These are phyloP conservation scores for Drosophila kikkawai DNA, from an alignment of 1,140 invertebrate genomes.

Conservation along the genomic window DNA sequence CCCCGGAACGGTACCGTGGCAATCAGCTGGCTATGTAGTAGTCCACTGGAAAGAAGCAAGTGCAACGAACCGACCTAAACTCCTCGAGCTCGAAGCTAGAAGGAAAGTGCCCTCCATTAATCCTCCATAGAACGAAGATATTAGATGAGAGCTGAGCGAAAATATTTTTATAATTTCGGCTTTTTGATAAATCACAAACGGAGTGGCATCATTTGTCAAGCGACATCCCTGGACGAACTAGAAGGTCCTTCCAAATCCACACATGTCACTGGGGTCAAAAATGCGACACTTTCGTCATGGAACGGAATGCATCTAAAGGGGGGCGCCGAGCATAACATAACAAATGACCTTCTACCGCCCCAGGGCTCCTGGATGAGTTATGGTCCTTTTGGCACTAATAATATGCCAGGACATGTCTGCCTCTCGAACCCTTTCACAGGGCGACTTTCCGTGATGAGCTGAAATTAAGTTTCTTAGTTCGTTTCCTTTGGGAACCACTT, in stretches of 20 bases:
- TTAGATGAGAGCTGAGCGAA: slow-evolving; percentile 28
- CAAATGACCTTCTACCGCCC: slow-evolving; percentile 66
- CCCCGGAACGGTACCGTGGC: slow-evolving; percentile 1
- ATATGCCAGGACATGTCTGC: slow-evolving; percentile 68
- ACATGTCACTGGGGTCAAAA: slow-evolving; percentile 66
- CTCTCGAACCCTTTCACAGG: slow-evolving; percentile 52
- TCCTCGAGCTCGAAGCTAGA: background rate
- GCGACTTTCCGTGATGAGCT: slow-evolving; percentile 15
- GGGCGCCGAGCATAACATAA: slow-evolving; percentile 46
- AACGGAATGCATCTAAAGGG: slow-evolving; percentile 17
- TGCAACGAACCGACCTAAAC: slow-evolving; percentile 56
- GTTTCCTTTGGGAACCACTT: slow-evolving; percentile 15
- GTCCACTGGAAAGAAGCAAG: slow-evolving; percentile 16
- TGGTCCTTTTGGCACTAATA: slow-evolving; percentile 46
- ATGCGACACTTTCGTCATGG: slow-evolving; percentile 77
- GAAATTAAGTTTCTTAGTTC: slow-evolving; percentile 38
- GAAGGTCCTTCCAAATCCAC: slow-evolving; percentile 21
- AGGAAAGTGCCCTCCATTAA: slow-evolving; percentile 57
- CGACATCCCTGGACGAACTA: slow-evolving; percentile 36
- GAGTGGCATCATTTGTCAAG: slow-evolving; percentile 72
- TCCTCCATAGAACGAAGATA: slow-evolving; percentile 55
- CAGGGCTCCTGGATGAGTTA: slow-evolving; percentile 63
- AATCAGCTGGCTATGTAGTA: slow-evolving; percentile 14
- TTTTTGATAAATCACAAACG: slow-evolving; percentile 76
- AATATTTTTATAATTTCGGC: slow-evolving; percentile 69